phyloP scores from a whole-genome alignment of 2,888 invertebrate species.

The Melieria crassipennis region DNA sequence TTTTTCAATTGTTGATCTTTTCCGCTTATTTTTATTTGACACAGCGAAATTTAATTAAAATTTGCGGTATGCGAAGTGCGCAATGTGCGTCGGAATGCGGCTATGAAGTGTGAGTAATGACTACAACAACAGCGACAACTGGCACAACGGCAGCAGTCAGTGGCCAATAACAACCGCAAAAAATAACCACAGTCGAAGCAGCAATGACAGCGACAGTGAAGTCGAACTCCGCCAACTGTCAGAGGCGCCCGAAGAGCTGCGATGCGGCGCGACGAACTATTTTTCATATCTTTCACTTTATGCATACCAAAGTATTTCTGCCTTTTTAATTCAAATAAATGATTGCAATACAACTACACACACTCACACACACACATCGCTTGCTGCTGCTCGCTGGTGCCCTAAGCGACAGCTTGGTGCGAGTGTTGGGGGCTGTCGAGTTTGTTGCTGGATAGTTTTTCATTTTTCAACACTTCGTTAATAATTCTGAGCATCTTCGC shows the following conservation, averaged over 20 bases:
- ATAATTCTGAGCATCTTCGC: slow-evolving; percentile 17
- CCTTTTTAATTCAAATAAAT: slow-evolving; percentile 26
- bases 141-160: background rate
- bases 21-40: no score
- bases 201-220: no score
- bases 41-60: slow-evolving; percentile 23
- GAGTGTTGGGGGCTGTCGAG: background rate
- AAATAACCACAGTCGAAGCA: no score
- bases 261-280: no score
- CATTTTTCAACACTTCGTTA: slow-evolving; percentile 17
- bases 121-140: background rate
- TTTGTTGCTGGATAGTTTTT: background rate
- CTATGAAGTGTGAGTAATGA: slow-evolving; percentile 13
- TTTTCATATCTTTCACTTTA: no score
- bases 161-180: background rate
- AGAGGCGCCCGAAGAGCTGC: no score
- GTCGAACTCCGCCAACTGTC: no score
- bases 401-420: background rate
- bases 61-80: slow-evolving; percentile 24
- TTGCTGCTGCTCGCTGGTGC: background rate
- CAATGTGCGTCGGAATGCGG: slow-evolving; percentile 29
- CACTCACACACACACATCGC: background rate
- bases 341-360: slow-evolving; percentile 6
- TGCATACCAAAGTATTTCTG: no score
- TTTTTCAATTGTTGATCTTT: no score